phyloP scores from a whole-genome alignment of 2,113 vertebrate genomes.

The Platycercus adscitus region DNA sequence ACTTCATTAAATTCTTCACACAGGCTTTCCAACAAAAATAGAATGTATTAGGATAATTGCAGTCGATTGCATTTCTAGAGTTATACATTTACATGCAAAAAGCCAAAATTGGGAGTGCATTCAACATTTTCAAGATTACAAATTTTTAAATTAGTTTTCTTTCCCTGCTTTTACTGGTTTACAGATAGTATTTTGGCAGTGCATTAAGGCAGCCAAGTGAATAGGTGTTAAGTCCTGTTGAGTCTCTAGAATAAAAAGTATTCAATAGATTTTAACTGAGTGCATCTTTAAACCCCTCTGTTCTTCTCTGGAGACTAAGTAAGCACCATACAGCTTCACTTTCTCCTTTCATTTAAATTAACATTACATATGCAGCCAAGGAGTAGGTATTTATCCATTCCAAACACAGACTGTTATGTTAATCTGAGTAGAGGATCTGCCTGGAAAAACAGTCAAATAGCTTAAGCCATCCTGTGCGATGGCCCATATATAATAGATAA shows the following conservation, averaged over 20 bases:
- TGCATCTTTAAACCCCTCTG: rapidly evolving
- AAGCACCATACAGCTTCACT: neutral
- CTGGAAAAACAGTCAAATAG: neutral
- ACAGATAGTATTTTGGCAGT: neutral
- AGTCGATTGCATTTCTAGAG: neutral
- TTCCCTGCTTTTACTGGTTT: neutral
- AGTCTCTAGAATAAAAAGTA: neutral
- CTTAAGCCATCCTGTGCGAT: neutral
- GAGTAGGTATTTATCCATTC: neutral
- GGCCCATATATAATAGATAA: neutral
- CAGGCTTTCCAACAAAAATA: neutral
- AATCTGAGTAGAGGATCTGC: neutral
- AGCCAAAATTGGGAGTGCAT: neutral
- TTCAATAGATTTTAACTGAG: neutral
- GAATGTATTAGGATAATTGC: neutral
- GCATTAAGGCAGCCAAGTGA: neutral
- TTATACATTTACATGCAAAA: neutral
- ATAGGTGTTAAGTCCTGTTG: neutral
- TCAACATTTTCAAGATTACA: neutral
- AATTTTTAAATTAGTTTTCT: neutral
- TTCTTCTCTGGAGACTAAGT: neutral
- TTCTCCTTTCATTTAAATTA: neutral
- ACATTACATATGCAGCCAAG: neutral
- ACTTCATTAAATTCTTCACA: neutral
- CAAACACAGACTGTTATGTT: neutral